These are phyloP conservation scores for Andrena marginata DNA, from an alignment of 2,888 invertebrate genomes.

Conservation along the genomic window DNA sequence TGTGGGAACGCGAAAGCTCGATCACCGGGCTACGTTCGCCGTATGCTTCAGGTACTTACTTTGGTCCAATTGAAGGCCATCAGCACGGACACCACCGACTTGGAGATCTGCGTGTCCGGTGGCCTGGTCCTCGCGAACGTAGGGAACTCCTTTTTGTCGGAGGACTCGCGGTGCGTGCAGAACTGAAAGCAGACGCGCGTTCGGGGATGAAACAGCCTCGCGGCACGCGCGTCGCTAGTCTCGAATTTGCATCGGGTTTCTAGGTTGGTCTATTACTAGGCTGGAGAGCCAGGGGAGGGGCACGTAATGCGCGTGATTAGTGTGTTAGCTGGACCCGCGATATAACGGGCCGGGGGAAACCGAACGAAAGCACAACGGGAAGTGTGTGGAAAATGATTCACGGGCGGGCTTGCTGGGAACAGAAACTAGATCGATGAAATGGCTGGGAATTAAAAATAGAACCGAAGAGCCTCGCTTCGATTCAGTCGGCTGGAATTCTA, in stretches of 20 bases:
- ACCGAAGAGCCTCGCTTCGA: background rate
- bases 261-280: constrained; percentile 56
- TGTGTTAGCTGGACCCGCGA: constrained; percentile 29
- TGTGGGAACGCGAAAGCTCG: constrained; percentile 79
- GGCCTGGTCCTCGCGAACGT: constrained; percentile 97
- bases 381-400: background rate
- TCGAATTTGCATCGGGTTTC: constrained; percentile 63
- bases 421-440: constrained; percentile 3
- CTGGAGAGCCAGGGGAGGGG: constrained; percentile 18
- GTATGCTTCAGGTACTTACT: constrained; percentile 85
- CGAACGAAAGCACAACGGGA: constrained; percentile 27
- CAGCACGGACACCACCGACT: constrained; percentile 95
- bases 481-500: too few relatives aligned
- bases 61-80: constrained; percentile 95
- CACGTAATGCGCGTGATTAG: constrained; percentile 45
- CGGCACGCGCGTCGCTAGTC: constrained; percentile 39
- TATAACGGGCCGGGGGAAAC: constrained; percentile 31
- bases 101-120: constrained; percentile 97
- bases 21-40: background rate
- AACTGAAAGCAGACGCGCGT: constrained; percentile 88
- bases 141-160: constrained; percentile 94
- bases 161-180: constrained; percentile 95
- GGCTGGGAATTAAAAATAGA: background rate
- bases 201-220: background rate
- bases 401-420: background rate